Conservation (phyloP, 2,888 invertebrate genomes). For the Isotomurus palustris region DNA sequence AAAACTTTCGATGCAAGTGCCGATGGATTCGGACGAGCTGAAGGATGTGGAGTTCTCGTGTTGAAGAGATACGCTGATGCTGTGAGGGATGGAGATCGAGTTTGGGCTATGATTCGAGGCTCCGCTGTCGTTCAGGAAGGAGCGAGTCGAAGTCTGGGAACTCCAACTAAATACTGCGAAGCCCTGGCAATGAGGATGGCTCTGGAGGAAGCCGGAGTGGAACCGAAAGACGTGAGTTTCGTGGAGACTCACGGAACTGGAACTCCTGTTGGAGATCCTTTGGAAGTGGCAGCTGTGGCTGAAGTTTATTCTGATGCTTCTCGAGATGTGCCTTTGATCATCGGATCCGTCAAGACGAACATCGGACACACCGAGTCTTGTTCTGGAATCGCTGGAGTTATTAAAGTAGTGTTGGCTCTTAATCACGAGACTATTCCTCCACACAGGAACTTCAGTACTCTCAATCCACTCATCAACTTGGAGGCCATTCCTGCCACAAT, state of each 20-base stretch:
- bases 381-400: slow-evolving; percentile 31
- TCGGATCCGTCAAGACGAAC: slow-evolving; percentile 36
- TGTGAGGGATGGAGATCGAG: slow-evolving; percentile 8
- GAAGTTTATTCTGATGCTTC: slow-evolving; percentile 16
- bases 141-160: slow-evolving; percentile 10
- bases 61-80: slow-evolving; percentile 15
- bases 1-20: slow-evolving; percentile 17
- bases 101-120: slow-evolving; percentile 18
- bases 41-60: slow-evolving; percentile 10
- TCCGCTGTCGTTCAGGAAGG: slow-evolving; percentile 18
- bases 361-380: slow-evolving; percentile 32
- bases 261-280: slow-evolving; percentile 25
- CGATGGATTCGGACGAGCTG: slow-evolving; percentile 18
- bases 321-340: slow-evolving; percentile 7
- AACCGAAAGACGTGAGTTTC: slow-evolving; percentile 8
- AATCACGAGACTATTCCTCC: slow-evolving; percentile 26
- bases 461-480: slow-evolving; percentile 32
- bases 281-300: slow-evolving; percentile 25
- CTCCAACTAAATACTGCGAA: slow-evolving; percentile 16
- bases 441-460: slow-evolving; percentile 20
- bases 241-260: slow-evolving; percentile 28
- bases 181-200: slow-evolving; percentile 11
- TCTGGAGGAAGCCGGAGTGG: slow-evolving; percentile 9
- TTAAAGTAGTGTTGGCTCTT: slow-evolving; percentile 28
- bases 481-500: slow-evolving; percentile 28